A percentile compares a stretch with the other conserved stretches of the same genome.
phyloP scores from a whole-genome alignment of 1,140 invertebrate genomes.

The Ceratina australensis region DNA sequence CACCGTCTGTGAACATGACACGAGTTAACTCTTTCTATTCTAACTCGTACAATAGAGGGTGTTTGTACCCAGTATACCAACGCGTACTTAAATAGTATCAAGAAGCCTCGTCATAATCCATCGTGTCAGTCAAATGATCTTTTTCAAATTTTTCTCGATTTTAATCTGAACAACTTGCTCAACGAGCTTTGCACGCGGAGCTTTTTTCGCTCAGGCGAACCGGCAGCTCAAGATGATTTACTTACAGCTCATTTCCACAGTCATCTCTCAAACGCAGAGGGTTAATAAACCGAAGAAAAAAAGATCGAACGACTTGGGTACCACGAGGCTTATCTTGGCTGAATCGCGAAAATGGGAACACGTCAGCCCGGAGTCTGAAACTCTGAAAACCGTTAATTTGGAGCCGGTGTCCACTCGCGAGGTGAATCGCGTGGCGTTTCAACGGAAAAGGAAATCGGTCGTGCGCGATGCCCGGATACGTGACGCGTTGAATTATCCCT shows the following conservation, averaged over 20 bases:
- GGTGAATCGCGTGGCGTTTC: background rate
- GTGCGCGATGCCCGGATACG: constrained; percentile 14
- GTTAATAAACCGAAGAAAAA: too few relatives aligned
- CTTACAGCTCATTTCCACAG: too few relatives aligned
- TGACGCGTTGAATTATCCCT: constrained; percentile 44
- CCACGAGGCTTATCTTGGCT: background rate
- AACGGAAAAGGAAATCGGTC: constrained; percentile 31
- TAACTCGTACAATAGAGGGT: background rate
- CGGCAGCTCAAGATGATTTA: too few relatives aligned
- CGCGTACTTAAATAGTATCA: too few relatives aligned
- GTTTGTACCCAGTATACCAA: too few relatives aligned
- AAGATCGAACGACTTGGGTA: background rate
- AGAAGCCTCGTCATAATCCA: too few relatives aligned
- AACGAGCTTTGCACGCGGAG: too few relatives aligned
- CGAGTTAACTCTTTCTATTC: constrained; percentile 17
- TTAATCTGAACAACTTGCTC: too few relatives aligned
- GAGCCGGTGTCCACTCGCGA: background rate
- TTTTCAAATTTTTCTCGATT: too few relatives aligned
- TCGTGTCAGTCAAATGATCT: too few relatives aligned
- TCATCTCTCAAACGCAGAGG: too few relatives aligned
- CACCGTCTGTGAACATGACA: constrained; percentile 20
- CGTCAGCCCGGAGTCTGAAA: background rate
- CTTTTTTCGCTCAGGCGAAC: too few relatives aligned
- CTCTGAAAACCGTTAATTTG: constrained; percentile 32
- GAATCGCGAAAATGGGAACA: background rate